Base-by-base conservation (phyloP, 2,888 invertebrate genomes). In the Seira musarum region DNA sequence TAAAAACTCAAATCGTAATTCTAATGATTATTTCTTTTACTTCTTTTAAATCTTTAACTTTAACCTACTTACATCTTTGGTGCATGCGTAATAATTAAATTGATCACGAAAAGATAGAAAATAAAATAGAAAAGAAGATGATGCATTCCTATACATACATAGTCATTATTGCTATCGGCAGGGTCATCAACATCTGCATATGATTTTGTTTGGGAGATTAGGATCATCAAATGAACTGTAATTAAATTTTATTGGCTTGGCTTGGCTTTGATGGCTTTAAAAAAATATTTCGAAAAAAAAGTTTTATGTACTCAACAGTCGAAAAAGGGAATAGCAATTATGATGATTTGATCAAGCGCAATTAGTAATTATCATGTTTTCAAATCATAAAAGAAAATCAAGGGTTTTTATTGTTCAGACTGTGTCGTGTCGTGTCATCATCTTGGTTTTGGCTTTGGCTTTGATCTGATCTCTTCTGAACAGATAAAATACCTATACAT, bases 291-390 rank as follows among this genome's bases (percentile, higher is more conserved):
- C 46, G 8, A 21, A 15, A 74, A 66, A 66, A 19, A 5, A n/a
- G 17, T 60, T 61, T n/a, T n/a, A n/a, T n/a, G n/a, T n/a, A n/a
- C n/a, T n/a, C n/a, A n/a, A n/a, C n/a, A n/a, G n/a, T n/a, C n/a
- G n/a, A n/a, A n/a, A n/a, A n/a, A n/a, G n/a, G n/a, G n/a, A n/a
- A n/a, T n/a, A n/a, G n/a, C n/a, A n/a, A 15, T 61, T 21, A 69
- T 49, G 57, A 66, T 66, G 66, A 66, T 57, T 46, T 66, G 64
- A 66, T 74, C 66, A 40, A 66, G n/a, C 30, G 66, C 64, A 74
- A 74, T 74, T 74, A 74, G 74, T 40, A 60, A 74, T 74, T 66
- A 66, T 53, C 74, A 53, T 74, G 74, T 66, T 66, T 61, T n/a
- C 40, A 22, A 60, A 74, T 21, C 6, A 69, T 69, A 13, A 25